Conservation (phyloP, 2,797 vertebrate genomes). For the Picus viridis region DNA sequence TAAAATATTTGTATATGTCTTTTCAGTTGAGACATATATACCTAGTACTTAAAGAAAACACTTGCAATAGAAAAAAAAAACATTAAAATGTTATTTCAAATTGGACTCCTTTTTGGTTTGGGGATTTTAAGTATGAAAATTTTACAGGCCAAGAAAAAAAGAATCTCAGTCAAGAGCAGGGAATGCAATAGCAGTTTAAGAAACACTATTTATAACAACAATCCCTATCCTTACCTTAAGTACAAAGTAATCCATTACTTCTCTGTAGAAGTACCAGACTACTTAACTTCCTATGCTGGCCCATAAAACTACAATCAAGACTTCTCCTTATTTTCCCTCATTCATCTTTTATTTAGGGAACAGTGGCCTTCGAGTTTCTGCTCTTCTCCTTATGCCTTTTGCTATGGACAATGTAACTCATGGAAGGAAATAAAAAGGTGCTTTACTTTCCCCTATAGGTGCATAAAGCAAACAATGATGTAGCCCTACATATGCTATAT, state of each 20-base stretch:
- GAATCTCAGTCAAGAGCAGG: not conserved
- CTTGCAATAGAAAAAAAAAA: not conserved
- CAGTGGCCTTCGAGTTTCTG: not conserved
- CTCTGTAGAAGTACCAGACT: not conserved
- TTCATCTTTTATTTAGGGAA: not conserved
- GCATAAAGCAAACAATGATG: not conserved
- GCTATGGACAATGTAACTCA: not conserved
- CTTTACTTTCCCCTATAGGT: conserved; percentile 37
- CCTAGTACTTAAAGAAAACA: not conserved
- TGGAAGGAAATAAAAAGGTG: conserved; percentile 17
- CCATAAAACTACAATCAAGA: not conserved
- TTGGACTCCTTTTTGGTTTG: not conserved
- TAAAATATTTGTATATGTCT: not conserved
- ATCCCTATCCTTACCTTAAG: not conserved
- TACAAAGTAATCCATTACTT: not conserved
- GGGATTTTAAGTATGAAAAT: not conserved
- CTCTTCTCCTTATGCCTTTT: not conserved
- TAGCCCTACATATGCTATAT: conserved; percentile 36
- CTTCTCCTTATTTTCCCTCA: not conserved
- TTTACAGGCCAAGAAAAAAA: not conserved
- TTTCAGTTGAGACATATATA: not conserved
- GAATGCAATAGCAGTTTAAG: not conserved
- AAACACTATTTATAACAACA: not conserved
- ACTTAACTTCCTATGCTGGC: not conserved
- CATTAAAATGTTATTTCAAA: not conserved